phyloP scores from a whole-genome alignment of 2,113 vertebrate genomes.

The Ardeotis arabs region DNA sequence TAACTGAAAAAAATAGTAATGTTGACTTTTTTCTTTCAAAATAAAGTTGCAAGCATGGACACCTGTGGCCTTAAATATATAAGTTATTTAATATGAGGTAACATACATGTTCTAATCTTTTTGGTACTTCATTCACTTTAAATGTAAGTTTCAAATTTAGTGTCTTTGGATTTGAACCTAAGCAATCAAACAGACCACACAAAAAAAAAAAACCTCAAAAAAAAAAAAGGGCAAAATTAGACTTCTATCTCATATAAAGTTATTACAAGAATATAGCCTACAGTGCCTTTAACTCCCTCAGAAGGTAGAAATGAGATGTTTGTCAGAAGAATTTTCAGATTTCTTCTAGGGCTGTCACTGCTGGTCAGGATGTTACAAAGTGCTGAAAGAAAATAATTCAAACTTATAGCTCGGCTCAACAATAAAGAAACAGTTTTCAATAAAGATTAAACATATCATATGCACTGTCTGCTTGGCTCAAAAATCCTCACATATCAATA shows the following conservation, averaged over 20 bases:
- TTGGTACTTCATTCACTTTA: not conserved
- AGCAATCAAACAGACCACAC: not conserved
- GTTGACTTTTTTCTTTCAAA: not conserved
- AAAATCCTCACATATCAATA: not conserved
- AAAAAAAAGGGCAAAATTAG: not conserved
- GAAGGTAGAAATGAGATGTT: not conserved
- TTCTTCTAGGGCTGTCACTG: not conserved
- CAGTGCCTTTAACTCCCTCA: not conserved
- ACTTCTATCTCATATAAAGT: not conserved
- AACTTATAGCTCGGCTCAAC: not conserved
- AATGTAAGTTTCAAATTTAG: not conserved
- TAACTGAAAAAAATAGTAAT: not conserved
- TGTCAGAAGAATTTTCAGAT: not conserved
- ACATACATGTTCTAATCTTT: not conserved
- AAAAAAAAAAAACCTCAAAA: not conserved
- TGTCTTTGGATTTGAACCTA: not conserved
- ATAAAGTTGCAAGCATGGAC: not conserved
- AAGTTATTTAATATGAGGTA: not conserved
- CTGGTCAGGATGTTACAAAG: not conserved
- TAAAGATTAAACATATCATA: not conserved
- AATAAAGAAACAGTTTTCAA: not conserved
- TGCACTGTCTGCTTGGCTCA: not conserved
- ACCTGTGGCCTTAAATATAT: not conserved
- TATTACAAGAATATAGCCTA: not conserved
- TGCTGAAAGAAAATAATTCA: not conserved